These are phyloP conservation scores for Aplysina aerophoba DNA, from an alignment of 37 sponge, comb jelly and placozoan genomes.

Conservation along the genomic window DNA sequence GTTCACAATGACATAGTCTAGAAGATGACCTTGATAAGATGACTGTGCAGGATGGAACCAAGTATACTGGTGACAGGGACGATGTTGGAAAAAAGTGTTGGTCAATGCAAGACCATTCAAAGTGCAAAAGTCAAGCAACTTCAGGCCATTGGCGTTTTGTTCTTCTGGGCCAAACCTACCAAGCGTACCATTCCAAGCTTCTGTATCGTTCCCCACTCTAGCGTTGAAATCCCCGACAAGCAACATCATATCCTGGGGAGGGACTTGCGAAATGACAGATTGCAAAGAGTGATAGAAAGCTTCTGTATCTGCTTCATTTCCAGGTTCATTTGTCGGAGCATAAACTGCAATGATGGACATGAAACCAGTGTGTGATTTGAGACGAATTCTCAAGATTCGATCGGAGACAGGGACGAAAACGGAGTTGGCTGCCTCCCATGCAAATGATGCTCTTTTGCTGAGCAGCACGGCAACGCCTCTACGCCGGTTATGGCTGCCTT, in stretches of 20 bases:
- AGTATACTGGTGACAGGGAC: background rate
- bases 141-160: background rate
- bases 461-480: background rate
- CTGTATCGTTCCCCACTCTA: background rate
- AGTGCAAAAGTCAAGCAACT: background rate
- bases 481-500: background rate
- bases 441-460: background rate
- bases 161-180: background rate
- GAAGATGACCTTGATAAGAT: background rate
- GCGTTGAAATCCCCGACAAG: background rate
- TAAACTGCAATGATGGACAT: background rate
- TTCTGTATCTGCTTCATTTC: background rate
- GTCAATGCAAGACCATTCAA: background rate
- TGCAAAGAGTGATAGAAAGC: background rate
- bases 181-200: too few relatives aligned
- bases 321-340: background rate
- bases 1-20: background rate
- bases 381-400: background rate
- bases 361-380: background rate
- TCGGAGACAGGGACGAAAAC: conserved; percentile 1
- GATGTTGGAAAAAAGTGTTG: background rate
- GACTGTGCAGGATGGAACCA: background rate
- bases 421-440: background rate
- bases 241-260: background rate
- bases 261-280: background rate